Evolutionary conservation across 2,113 vertebrate genomes (phyloP), one percentile per base, ranked within the genome.

Genomic region (Protobothrops mucrosquamatus): DNA sequence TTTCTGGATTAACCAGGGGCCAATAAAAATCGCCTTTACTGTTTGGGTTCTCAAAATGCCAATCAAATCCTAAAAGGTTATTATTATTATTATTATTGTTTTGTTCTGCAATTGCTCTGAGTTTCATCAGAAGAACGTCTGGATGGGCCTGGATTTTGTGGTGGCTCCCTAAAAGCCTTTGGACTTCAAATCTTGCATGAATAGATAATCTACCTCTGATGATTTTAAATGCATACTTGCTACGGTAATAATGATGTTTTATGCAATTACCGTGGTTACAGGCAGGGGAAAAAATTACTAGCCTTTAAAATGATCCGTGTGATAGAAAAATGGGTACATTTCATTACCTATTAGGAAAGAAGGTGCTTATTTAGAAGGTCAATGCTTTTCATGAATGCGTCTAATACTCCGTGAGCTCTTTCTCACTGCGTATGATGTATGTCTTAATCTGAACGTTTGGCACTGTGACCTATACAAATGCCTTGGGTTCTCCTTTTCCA

Each of bases 241-340:
- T 89, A 51, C 34, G 23, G 54, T 51, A 57, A 85, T 59, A 89
- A 85, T 89, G 69, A 85, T 51, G 69, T 89, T 92, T 92, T 85
- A 59, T 59, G 89, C 81, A 88, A 92, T 90, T 91, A 93, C 52
- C 55, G 90, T 92, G 59, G 34, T 20, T 74, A 51, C 51, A 48
- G 89, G 7, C 39, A 94, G 23, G 85, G 29, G 18, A 93, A 26
- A 56, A 92, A 94, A 55, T 69, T 69, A 74, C 81, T 93, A 2
- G 85, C 90, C 88, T 94, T 94, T 88, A 92, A 89, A 95, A 94
- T 87, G 0, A 1, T 87, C 94, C 74, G 39, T n/a, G 39, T 43
- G 94, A 92, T 88, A 91, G 85, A 69, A 93, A 89, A 43, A 52
- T 85, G 54, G 94, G 85, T 89, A 86, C 64, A 74, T 93, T 94